A percentile compares a stretch with the other conserved stretches of the same genome.
Conservation (phyloP, 2,113 vertebrate genomes). For the Morone chrysops region DNA sequence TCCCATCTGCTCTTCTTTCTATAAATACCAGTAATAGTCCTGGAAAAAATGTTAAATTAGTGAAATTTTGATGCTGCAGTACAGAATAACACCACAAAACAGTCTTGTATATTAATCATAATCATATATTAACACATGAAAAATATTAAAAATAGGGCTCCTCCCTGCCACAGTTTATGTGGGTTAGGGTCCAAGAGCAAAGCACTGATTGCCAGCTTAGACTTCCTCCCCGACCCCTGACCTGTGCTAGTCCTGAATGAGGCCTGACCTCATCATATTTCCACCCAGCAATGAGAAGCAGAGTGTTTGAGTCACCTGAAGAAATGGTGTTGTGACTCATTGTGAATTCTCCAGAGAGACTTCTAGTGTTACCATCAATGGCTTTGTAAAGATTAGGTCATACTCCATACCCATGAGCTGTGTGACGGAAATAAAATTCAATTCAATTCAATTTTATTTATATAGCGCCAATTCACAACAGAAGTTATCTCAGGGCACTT, state of each 20-base stretch:
- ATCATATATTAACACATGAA: too few species aligned
- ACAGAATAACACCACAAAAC: background rate
- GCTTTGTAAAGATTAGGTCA: slow-evolving; percentile 40
- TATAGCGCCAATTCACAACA: too few species aligned
- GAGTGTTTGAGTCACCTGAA: slow-evolving; percentile 38
- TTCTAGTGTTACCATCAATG: slow-evolving; percentile 31
- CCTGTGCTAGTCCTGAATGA: slow-evolving; percentile 4
- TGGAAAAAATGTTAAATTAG: background rate
- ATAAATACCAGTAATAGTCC: background rate
- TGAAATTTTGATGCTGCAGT: background rate
- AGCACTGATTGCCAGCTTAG: slow-evolving; percentile 4
- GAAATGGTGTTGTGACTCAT: slow-evolving; percentile 32
- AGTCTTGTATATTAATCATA: background rate
- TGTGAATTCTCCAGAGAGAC: slow-evolving; percentile 20
- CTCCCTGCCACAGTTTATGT: background rate
- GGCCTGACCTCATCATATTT: slow-evolving; percentile 29
- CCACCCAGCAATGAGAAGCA: slow-evolving; percentile 39
- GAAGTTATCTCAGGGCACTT: too few species aligned
- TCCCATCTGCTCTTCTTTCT: background rate
- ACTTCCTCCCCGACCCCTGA: slow-evolving; percentile 14
- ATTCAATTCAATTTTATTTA: too few species aligned
- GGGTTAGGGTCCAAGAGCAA: background rate
- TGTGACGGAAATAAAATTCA: background rate
- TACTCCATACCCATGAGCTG: background rate
- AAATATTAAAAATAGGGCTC: background rate